A percentile compares a stretch with the other conserved stretches of the same genome.
These are phyloP conservation scores for Hypocryptadius cinnamomeus DNA, from an alignment of 2,113 vertebrate genomes.

Conservation along the genomic window DNA sequence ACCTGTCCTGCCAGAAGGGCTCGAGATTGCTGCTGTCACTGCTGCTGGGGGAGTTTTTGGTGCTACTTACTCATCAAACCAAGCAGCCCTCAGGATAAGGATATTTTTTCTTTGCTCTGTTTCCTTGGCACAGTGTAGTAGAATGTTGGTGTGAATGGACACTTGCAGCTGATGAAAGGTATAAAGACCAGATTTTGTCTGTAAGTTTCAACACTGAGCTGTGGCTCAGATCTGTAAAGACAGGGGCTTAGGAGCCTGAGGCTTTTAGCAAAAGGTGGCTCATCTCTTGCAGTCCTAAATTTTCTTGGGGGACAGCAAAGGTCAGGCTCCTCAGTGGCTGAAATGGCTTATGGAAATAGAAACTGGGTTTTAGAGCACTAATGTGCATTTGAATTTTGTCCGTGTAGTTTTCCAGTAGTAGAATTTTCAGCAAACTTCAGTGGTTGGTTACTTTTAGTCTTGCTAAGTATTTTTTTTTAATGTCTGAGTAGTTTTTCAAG, in stretches of 20 bases:
- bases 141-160: neutral
- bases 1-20: slow-evolving; percentile 32
- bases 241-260: neutral
- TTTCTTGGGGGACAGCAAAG: neutral
- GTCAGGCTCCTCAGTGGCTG: neutral
- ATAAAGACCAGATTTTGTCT: neutral
- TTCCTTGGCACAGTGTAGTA: neutral
- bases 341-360: neutral
- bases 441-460: neutral
- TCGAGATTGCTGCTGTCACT: neutral
- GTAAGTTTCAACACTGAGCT: neutral
- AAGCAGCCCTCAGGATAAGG: neutral
- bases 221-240: neutral
- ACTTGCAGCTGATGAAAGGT: neutral
- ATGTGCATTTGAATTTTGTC: neutral
- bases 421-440: neutral
- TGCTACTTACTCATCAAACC: neutral
- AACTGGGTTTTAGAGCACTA: neutral
- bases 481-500: neutral
- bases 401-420: neutral
- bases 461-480: neutral
- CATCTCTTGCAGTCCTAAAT: neutral
- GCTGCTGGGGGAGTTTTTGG: neutral
- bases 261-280: neutral
- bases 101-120: neutral